phyloP scores from a whole-genome alignment of 2,888 invertebrate genomes.

The Stictocephala bisonia region DNA sequence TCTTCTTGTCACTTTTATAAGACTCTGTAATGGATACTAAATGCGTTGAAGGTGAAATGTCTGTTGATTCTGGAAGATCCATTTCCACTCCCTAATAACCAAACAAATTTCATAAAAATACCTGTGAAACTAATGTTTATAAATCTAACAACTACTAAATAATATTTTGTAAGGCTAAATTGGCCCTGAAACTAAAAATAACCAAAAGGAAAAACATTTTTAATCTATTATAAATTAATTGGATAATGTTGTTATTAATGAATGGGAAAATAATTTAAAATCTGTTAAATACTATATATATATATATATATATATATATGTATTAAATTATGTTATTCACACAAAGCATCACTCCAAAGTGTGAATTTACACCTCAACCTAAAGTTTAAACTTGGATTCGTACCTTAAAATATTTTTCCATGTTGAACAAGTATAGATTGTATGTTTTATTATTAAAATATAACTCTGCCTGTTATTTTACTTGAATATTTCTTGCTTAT shows the following conservation, averaged over 20 bases:
- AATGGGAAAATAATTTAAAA: too few species aligned
- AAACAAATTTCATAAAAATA: neutral
- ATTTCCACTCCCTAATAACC: conserved; percentile 24
- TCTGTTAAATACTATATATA: neutral
- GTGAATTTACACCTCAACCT: neutral
- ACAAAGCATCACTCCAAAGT: neutral
- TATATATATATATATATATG: neutral
- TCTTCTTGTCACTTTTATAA: conserved; percentile 59
- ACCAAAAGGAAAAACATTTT: too few species aligned
- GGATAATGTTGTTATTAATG: too few species aligned
- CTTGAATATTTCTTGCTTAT: neutral
- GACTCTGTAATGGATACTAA: conserved; percentile 57
- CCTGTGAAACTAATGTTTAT: neutral
- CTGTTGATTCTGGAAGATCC: conserved; percentile 18
- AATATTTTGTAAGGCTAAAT: too few species aligned
- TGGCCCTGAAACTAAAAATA: too few species aligned
- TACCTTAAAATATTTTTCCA: neutral
- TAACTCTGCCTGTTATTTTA: neutral
- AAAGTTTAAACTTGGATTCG: neutral
- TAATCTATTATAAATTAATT: too few species aligned
- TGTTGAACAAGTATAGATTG: neutral
- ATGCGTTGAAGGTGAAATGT: conserved; percentile 31
- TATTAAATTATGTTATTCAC: neutral
- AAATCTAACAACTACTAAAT: neutral
- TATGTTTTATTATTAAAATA: neutral